A percentile compares a stretch with the other conserved stretches of the same genome.
phyloP scores from a whole-genome alignment of 2,797 vertebrate species.

The Falco rusticolus region DNA sequence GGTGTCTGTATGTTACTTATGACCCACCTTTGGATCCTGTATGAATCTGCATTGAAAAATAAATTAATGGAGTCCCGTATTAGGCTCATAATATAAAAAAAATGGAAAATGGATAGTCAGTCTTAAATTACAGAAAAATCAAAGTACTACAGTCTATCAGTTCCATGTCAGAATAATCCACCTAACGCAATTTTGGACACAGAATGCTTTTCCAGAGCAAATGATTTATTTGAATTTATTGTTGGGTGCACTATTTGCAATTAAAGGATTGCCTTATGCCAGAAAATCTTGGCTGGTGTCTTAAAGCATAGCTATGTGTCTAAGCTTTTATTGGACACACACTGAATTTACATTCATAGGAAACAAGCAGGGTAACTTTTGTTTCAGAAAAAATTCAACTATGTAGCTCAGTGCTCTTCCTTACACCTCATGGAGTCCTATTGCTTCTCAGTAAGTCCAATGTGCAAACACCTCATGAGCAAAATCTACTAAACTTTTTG shows the following conservation, averaged over 20 bases:
- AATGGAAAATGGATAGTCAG: not conserved
- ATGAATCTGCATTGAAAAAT: not conserved
- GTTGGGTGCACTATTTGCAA: not conserved
- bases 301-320: not conserved
- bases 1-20: not conserved
- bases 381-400: not conserved
- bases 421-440: not conserved
- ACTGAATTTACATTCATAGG: not conserved
- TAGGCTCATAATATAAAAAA: not conserved
- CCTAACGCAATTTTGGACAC: not conserved
- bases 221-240: not conserved
- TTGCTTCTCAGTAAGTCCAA: not conserved
- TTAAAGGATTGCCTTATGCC: not conserved
- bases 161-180: not conserved
- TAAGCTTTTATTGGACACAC: not conserved
- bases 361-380: not conserved
- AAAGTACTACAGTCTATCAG: not conserved
- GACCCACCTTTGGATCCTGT: not conserved
- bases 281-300: not conserved
- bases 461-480: not conserved
- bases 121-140: not conserved
- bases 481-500: not conserved
- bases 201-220: not conserved
- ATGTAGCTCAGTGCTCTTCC: not conserved
- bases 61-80: not conserved